Evolutionary conservation across 1,140 invertebrate species (phyloP), one percentile per base, ranked within the genome.

Genomic region (Aphis craccivora): DNA sequence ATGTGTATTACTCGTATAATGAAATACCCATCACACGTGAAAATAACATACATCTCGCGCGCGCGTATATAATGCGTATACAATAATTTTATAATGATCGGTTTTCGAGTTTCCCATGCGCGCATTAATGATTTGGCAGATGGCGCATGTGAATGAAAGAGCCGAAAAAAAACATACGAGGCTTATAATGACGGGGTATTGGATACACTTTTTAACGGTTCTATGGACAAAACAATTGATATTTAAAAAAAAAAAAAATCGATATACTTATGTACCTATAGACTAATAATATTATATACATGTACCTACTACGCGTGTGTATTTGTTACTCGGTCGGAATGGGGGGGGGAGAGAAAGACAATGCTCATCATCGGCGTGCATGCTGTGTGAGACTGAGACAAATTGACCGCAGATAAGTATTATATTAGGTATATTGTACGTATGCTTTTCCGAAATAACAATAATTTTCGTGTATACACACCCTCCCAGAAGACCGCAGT

Each of bases 91-190:
- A 40, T 93, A 84, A 93, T 86, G 91, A 84, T 93, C 91, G 91
- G 91, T 93, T 83, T 93, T 93, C 91, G 91, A 93, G 81, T 93
- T 93, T 93, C 91, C 81, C 91, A 93, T 51, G 91, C 91, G 91
- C 91, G 81, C 81, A 48, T 84, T 84, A 53, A 84, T 53, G 45
- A 93, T 93, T 93, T 93, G 91, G 91, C 91, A 93, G 91, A 93
- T 93, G 91, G 91, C 91, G 91, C 81, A 40, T 93, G 76, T 93
- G 91, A 93, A 93, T 93, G 91, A 93, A 93, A 86, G 60, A 76
- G 55, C 48, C 45, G 53, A 90, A 90, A 43, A 55, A 93, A 76
- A 37, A 91, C 87, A n/a, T 1, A 35, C n/a, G 55, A 53, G 88
- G 88, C 55, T 37, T 40, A 35, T 91, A 92, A 92, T 92, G 76